Evolutionary conservation across 1,140 invertebrate genomes (phyloP).

Genomic region (Cydia fagiglandana): DNA sequence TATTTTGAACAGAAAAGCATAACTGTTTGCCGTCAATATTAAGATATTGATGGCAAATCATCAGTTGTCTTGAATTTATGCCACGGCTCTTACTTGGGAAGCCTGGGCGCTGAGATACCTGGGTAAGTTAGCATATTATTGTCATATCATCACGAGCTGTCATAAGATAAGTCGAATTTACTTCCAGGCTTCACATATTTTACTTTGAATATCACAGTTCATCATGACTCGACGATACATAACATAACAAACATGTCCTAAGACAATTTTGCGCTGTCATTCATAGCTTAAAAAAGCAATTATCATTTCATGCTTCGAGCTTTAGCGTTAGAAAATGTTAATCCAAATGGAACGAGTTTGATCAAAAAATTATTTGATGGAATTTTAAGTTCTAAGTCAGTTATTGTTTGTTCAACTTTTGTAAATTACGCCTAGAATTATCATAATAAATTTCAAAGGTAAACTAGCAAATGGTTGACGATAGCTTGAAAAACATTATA

Average conservation of each 20-base stretch:
- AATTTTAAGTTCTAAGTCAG: background rate
- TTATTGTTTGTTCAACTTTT: background rate
- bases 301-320: conserved; percentile 5
- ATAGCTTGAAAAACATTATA: background rate
- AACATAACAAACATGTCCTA: background rate
- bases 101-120: too few relatives aligned
- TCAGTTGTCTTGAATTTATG: too few relatives aligned
- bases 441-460: background rate
- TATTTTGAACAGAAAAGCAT: too few relatives aligned
- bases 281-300: background rate
- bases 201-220: background rate
- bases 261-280: conserved; percentile 12
- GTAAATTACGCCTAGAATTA: background rate
- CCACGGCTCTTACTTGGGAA: too few relatives aligned
- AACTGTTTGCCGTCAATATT: too few relatives aligned
- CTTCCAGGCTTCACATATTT: conserved; percentile 2
- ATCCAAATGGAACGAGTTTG: background rate
- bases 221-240: background rate
- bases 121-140: too few relatives aligned
- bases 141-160: background rate
- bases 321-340: background rate
- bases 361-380: background rate
- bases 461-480: background rate
- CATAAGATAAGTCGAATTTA: background rate
- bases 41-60: too few relatives aligned